Evolutionary conservation across 1,140 invertebrate species (phyloP).

Genomic region (Caenorhabditis inopinata): DNA sequence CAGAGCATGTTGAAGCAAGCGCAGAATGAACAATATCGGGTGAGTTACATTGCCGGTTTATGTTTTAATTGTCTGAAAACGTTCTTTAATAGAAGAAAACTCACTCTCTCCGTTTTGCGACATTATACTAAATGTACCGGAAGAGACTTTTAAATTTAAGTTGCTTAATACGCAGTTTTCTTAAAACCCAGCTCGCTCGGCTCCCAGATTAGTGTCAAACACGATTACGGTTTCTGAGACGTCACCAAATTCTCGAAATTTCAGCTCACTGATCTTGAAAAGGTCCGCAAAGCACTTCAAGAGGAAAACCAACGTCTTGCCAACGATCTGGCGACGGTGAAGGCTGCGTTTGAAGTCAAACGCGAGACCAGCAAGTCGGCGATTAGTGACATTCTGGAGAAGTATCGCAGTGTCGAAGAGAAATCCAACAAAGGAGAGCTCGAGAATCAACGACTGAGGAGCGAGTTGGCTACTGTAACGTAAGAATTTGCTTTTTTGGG

Average conservation of each 20-base stretch:
- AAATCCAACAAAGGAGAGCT: neutral
- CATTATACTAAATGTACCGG: no score
- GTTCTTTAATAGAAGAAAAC: no score
- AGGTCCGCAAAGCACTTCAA: slow-evolving; percentile 11
- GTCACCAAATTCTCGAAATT: neutral
- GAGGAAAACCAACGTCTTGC: neutral
- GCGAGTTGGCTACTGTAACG: slow-evolving; percentile 6
- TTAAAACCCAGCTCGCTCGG: no score
- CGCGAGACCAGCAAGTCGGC: slow-evolving; percentile 2
- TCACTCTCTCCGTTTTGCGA: no score
- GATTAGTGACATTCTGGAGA: slow-evolving; percentile 7
- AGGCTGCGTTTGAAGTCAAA: slow-evolving; percentile 15
- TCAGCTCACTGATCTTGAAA: slow-evolving; percentile 13
- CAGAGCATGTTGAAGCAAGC: slow-evolving; percentile 23
- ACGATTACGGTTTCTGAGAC: no score
- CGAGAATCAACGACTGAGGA: neutral
- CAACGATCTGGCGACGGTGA: neutral
- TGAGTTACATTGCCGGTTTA: neutral
- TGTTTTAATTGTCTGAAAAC: no score
- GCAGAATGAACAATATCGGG: slow-evolving; percentile 21
- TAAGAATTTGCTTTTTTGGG: no score
- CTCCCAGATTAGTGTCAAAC: no score
- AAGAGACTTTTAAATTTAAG: no score
- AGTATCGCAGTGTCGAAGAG: neutral
- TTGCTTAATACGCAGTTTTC: no score